Evolutionary conservation across 2,113 vertebrate genomes (phyloP), one percentile per base, ranked within the genome.

Genomic region (Colaptes auratus): DNA sequence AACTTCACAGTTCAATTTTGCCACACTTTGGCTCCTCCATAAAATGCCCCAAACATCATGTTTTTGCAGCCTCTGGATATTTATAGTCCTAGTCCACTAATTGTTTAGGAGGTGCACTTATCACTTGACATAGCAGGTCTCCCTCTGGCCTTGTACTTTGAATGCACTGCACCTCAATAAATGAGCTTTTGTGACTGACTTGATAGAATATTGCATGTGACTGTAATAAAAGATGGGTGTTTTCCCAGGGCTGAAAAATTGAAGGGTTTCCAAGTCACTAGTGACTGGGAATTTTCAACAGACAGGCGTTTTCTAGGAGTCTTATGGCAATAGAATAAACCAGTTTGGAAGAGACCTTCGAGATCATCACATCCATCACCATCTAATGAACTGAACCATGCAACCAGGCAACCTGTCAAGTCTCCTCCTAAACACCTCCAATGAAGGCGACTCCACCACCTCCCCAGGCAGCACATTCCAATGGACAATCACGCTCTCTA

Each of bases 1-100:
- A 7, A 86, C 16, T 33, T 71, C 24, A 9, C 5, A 86, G 35
- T 30, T 88, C 27, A 30, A 1, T 66, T 86, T 80, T 73, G 35
- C 53, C 1, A 1, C 4, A 1, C 1, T 3, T 28, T 7, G 19
- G 4, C 21, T 87, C 31, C 75, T 92, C 42, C 5, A 6, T 6
- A 2, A 0, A 36, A 56, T 12, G 74, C 31, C 21, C 19, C 4
- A 46, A 25, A 27, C 7, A 5, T n/a, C 8, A 23, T 85, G 10
- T 19, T 44, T 48, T 5, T 85, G 44, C 0, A 0, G 3, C 82
- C 31, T 67, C 33, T 82, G 27, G 16, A 1, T 77, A 52, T 63
- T 77, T 73, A 24, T 31, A 71, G 19, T 76, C 39, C 17, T n/a
- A n/a, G n/a, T n/a, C n/a, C n/a, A 1, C 4, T 56, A 21, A 19